Conservation (phyloP, 2,113 vertebrate species). For the Taurulus bubalis region DNA sequence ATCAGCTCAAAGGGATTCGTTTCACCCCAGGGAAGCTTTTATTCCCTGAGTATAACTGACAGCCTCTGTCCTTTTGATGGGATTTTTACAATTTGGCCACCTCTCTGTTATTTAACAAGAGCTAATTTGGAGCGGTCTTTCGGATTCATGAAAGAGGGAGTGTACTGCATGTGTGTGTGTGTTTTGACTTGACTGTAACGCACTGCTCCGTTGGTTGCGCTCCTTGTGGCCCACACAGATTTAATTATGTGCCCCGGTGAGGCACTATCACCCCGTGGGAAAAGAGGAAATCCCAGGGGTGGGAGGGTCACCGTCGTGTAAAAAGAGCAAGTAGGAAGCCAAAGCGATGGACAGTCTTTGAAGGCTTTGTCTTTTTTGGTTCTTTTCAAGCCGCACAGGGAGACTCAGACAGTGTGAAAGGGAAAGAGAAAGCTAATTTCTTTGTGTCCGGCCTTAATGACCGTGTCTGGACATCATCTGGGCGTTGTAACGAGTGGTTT, state of each 20-base stretch:
- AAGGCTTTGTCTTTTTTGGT: conserved; percentile 44
- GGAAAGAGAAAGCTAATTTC: conserved; percentile 28
- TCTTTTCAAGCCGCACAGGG: conserved; percentile 17
- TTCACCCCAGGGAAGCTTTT: conserved; percentile 52
- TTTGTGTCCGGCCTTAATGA: conserved; percentile 38
- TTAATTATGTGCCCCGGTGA: conserved; percentile 68
- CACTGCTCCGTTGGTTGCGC: conserved; percentile 42
- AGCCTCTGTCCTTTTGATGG: conserved; percentile 50
- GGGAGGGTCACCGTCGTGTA: conserved; percentile 47
- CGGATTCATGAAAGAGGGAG: conserved; percentile 26
- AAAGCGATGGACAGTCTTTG: conserved; percentile 47
- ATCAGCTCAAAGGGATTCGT: conserved; percentile 50
- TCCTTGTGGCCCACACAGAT: conserved; percentile 46
- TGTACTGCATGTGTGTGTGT: conserved; percentile 20
- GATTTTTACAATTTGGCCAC: conserved; percentile 50
- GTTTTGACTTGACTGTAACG: conserved; percentile 18
- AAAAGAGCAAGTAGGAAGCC: conserved; percentile 54
- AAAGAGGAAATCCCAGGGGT: conserved; percentile 43
- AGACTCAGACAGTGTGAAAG: conserved; percentile 22
- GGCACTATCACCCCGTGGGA: conserved; percentile 58
- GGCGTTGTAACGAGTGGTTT: conserved; percentile 38
- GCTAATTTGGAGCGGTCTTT: conserved; percentile 54
- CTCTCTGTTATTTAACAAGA: conserved; percentile 23
- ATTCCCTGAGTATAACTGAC: conserved; percentile 49
- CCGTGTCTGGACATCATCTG: conserved; percentile 48